phyloP scores from a whole-genome alignment of 2,888 invertebrate genomes.

The Hyppa rectilinea region DNA sequence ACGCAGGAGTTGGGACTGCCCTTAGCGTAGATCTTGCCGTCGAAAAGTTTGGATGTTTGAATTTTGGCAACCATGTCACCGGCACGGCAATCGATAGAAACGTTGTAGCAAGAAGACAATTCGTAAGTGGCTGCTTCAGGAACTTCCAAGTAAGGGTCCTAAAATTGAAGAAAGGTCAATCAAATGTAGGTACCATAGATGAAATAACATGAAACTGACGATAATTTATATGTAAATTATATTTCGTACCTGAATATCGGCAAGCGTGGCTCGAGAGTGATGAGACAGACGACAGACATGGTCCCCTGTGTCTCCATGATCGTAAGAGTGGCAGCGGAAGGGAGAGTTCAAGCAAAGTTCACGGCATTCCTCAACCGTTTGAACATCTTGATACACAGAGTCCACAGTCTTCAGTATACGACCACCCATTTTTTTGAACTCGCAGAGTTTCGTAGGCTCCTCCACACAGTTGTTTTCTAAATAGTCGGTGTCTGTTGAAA shows the following conservation, averaged over 20 bases:
- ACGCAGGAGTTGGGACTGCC: slow-evolving; percentile 98
- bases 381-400: slow-evolving; percentile 97
- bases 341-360: slow-evolving; percentile 97
- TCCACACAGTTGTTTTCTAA: slow-evolving; percentile 98
- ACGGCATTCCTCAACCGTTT: slow-evolving; percentile 96
- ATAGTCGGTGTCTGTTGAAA: slow-evolving; percentile 92
- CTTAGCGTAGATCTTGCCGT: slow-evolving; percentile 98
- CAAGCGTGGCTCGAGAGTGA: slow-evolving; percentile 96
- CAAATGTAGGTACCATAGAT: neutral
- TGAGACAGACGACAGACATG: slow-evolving; percentile 98
- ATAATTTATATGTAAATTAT: neutral
- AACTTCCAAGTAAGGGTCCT: slow-evolving; percentile 97
- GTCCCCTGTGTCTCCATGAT: slow-evolving; percentile 98
- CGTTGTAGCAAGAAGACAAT: slow-evolving; percentile 98
- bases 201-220: neutral
- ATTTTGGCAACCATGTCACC: slow-evolving; percentile 98
- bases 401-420: slow-evolving; percentile 98
- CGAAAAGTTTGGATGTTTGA: slow-evolving; percentile 97
- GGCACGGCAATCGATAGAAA: slow-evolving; percentile 97
- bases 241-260: slow-evolving; percentile 94
- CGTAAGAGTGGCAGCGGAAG: slow-evolving; percentile 97
- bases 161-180: slow-evolving; percentile 56
- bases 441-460: slow-evolving; percentile 98
- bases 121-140: slow-evolving; percentile 98
- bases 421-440: slow-evolving; percentile 97